phyloP scores from a whole-genome alignment of 2,888 invertebrate species.

The Noctua pronuba region DNA sequence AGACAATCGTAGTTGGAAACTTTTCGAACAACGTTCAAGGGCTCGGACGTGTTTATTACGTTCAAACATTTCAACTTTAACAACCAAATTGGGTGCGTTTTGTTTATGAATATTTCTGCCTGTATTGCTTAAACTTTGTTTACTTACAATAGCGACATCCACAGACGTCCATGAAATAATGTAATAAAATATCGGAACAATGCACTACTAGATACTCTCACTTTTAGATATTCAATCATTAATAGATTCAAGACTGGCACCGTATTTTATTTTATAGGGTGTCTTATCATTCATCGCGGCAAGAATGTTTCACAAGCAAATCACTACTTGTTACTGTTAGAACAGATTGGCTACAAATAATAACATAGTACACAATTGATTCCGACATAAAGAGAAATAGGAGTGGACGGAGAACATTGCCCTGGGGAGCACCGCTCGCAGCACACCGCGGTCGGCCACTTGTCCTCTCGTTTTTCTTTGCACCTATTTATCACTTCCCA shows the following conservation, averaged over 20 bases:
- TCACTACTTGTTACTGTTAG: conserved; percentile 4
- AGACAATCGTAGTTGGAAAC: conserved; percentile 64
- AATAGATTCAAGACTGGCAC: not conserved
- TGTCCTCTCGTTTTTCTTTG: conserved; percentile 60
- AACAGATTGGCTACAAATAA: conserved; percentile 50
- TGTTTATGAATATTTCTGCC: conserved; percentile 58
- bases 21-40: conserved; percentile 66
- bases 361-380: conserved; percentile 56
- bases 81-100: conserved; percentile 58
- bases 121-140: conserved; percentile 38
- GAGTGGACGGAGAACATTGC: conserved; percentile 65
- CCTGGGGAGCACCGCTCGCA: conserved; percentile 66
- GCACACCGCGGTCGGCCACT: conserved; percentile 48
- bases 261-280: not conserved
- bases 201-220: no score
- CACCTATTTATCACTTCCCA: conserved; percentile 63
- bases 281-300: not conserved
- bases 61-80: conserved; percentile 61
- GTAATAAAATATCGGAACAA: conserved; percentile 2
- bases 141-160: no score
- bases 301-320: conserved; percentile 10
- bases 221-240: not conserved
- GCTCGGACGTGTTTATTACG: conserved; percentile 66
- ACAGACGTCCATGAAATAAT: not conserved
- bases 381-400: conserved; percentile 61